Evolutionary conservation across 2,888 invertebrate species (phyloP).

Genomic region (Drosophila rellima): DNA sequence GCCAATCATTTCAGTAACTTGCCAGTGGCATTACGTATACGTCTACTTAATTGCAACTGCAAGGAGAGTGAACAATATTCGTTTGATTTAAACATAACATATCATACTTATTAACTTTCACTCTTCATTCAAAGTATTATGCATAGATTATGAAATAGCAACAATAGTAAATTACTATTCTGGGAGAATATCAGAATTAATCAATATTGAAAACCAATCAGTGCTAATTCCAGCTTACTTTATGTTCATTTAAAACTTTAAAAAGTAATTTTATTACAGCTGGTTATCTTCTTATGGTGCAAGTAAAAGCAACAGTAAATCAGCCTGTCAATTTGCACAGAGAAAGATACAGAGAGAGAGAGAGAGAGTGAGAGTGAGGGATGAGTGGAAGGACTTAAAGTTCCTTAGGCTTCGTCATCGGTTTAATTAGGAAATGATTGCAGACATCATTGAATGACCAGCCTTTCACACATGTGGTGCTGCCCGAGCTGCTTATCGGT

Average conservation of each 20-base stretch:
- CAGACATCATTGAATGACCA: slow-evolving; percentile 21
- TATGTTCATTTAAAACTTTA: background rate
- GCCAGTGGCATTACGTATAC: slow-evolving; percentile 10
- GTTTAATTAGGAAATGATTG: slow-evolving; percentile 47
- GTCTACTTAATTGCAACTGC: slow-evolving; percentile 38
- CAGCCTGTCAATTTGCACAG: background rate
- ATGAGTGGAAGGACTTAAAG: background rate
- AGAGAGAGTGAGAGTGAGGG: background rate
- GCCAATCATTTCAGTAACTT: slow-evolving; percentile 28
- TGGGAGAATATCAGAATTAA: background rate
- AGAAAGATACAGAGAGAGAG: background rate
- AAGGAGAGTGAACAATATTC: slow-evolving; percentile 15
- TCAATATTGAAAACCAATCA: background rate
- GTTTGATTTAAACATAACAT: slow-evolving; percentile 23
- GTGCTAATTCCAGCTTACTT: background rate
- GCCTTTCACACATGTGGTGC: slow-evolving; percentile 35
- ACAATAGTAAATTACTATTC: background rate
- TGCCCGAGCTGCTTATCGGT: slow-evolving; percentile 41
- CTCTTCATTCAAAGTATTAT: background rate
- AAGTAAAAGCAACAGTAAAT: background rate
- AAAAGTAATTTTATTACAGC: background rate
- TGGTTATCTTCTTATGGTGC: background rate
- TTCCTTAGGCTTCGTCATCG: slow-evolving; percentile 15
- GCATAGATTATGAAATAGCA: background rate
- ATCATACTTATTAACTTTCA: slow-evolving; percentile 1